Base-by-base conservation (phyloP, 2,888 invertebrate species). In the Drosophila mettleri region DNA sequence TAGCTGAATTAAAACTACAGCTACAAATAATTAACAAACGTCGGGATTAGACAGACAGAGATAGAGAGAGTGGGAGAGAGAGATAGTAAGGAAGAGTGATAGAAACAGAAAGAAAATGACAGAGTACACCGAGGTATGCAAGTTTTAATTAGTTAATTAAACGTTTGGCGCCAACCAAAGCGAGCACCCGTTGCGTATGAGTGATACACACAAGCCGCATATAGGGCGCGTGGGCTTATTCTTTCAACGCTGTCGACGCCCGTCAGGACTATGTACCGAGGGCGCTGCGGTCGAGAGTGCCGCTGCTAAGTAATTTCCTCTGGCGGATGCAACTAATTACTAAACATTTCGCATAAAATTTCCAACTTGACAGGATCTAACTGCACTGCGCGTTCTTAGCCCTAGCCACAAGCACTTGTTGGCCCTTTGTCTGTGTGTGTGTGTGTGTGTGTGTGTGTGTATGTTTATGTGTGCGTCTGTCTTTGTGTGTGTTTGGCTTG, bases 241-340 rank as follows among this genome's bases (percentile, higher is more conserved):
- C 78, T 66, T 80, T 55, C 54, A 31, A 58, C 70, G 77, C 79
- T 82, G 83, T 82, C 82, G 72, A 69, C 80, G 71, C 55, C 36
- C 61, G 57, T 62, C 53, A 58, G 69, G 61, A 52, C 46, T 60
- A 64, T 27, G 59, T n/a, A 24, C 46, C 36, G 46, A 43, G 49
- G 62, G 58, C 38, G 45, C 59, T 71, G 78, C 65, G 65, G 84
- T 67, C 61, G 43, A 62, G 68, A 73, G 68, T 57, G 74, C 59
- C 52, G 29, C 51, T 63, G 74, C 41, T 83, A 84, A 85, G 86
- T 85, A 86, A 86, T 86, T 85, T 85, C 85, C 86, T 80, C 80
- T 68, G 80, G 74, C 86, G 85, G 81, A 85, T 86, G 80, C 84
- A 88, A 86, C 87, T 89, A 89, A 89, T 89, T 88, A 89, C 78